phyloP scores from a whole-genome alignment of 2,797 vertebrate genomes.

The Chromobotia macracanthus region DNA sequence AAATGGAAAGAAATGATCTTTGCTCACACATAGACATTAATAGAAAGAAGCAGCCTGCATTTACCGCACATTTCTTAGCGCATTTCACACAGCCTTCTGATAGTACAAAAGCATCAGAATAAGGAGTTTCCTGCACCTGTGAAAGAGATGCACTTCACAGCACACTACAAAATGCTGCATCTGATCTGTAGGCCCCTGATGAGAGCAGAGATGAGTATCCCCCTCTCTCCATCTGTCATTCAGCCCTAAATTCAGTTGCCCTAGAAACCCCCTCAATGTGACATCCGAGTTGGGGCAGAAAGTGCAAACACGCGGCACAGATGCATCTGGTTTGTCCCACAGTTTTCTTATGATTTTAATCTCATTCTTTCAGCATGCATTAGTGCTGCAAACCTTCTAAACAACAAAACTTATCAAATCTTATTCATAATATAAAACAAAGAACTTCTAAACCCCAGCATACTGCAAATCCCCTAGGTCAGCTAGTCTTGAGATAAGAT shows the following conservation, averaged over 20 bases:
- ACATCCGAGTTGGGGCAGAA: not conserved
- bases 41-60: not conserved
- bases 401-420: not conserved
- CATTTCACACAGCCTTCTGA: too few relatives aligned
- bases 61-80: too few relatives aligned
- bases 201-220: not conserved
- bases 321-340: not conserved
- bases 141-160: slow-evolving; percentile 1
- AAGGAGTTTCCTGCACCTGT: slow-evolving; percentile 2
- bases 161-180: not conserved
- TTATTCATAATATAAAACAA: not conserved
- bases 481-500: slow-evolving; percentile 3
- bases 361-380: not conserved
- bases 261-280: slow-evolving; percentile 35
- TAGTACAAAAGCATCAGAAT: not conserved
- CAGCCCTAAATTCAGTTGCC: slow-evolving; percentile 27
- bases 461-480: not conserved
- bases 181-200: not conserved
- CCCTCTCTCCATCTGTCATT: slow-evolving; percentile 30
- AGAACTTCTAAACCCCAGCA: not conserved
- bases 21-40: not conserved
- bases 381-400: not conserved
- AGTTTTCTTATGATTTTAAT: not conserved
- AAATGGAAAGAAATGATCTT: not conserved
- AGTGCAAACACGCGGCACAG: not conserved